Percentiles rank a stretch among this genome's conserved stretches.
phyloP scores from a whole-genome alignment of 2,113 vertebrate genomes.

The Theristicus caerulescens region DNA sequence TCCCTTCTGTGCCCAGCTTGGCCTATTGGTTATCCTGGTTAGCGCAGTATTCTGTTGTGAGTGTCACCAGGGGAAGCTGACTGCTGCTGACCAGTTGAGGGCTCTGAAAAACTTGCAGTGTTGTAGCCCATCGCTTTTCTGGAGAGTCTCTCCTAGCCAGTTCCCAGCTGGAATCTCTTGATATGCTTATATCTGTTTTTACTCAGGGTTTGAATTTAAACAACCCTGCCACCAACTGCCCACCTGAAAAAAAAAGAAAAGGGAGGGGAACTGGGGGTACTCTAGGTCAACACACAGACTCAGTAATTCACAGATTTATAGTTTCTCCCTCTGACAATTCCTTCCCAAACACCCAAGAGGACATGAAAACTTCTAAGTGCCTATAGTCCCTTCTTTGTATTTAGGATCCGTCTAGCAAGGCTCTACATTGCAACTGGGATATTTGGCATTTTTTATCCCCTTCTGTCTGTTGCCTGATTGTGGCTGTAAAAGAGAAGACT shows the following conservation, averaged over 20 bases:
- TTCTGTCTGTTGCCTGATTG: not conserved
- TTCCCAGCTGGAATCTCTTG: not conserved
- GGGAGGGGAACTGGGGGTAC: accelerated
- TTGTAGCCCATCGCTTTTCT: not conserved
- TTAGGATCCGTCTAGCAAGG: not conserved
- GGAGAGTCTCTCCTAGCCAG: not conserved
- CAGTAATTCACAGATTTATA: not conserved
- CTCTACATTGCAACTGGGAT: not conserved
- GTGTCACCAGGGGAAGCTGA: not conserved
- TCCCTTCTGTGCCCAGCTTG: not conserved
- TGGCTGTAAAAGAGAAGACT: conserved; percentile 2
- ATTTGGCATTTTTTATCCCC: conserved; percentile 6
- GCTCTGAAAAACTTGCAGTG: not conserved
- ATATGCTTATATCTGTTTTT: not conserved
- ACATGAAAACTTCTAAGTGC: not conserved
- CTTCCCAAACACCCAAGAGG: not conserved
- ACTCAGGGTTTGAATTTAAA: not conserved
- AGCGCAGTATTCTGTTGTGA: not conserved
- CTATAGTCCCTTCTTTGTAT: not conserved
- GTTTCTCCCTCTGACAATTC: not conserved
- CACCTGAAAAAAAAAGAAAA: accelerated
- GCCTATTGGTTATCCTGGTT: not conserved
- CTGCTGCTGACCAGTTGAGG: not conserved
- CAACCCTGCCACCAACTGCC: not conserved
- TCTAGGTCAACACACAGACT: not conserved